These are phyloP conservation scores for Chromobotia macracanthus DNA, from an alignment of 2,797 vertebrate species.

Conservation along the genomic window DNA sequence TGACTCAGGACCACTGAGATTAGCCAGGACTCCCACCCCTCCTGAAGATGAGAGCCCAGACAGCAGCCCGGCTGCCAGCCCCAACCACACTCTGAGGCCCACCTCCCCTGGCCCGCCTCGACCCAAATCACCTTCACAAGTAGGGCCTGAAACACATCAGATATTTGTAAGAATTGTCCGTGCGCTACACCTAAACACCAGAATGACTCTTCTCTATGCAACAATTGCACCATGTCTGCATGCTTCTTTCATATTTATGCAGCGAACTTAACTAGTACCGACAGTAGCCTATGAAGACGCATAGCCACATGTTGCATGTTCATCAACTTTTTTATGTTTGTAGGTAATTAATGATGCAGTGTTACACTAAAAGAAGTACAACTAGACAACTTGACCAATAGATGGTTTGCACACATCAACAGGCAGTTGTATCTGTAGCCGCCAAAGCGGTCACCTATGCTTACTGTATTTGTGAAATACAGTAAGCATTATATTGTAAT, in stretches of 20 bases:
- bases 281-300: neutral
- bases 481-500: neutral
- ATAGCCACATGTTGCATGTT: neutral
- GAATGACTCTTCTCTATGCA: neutral
- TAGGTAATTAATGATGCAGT: neutral
- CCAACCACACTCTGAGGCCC: slow-evolving; percentile 90
- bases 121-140: slow-evolving; percentile 92
- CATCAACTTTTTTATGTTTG: slow-evolving; percentile 7
- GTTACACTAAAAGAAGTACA: neutral
- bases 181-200: slow-evolving; percentile 1
- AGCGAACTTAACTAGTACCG: neutral
- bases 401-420: neutral
- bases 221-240: neutral
- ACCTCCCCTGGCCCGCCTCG: slow-evolving; percentile 86
- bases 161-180: neutral
- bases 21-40: slow-evolving; percentile 91
- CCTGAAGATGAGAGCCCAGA: slow-evolving; percentile 88
- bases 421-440: neutral
- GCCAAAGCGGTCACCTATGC: neutral
- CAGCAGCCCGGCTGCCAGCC: slow-evolving; percentile 84
- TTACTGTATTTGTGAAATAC: neutral
- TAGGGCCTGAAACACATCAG: slow-evolving; percentile 60
- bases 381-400: neutral
- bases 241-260: neutral
- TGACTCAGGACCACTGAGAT: slow-evolving; percentile 91